Base-by-base conservation (phyloP, 2,113 vertebrate genomes). In the Todiramphus chloris region DNA sequence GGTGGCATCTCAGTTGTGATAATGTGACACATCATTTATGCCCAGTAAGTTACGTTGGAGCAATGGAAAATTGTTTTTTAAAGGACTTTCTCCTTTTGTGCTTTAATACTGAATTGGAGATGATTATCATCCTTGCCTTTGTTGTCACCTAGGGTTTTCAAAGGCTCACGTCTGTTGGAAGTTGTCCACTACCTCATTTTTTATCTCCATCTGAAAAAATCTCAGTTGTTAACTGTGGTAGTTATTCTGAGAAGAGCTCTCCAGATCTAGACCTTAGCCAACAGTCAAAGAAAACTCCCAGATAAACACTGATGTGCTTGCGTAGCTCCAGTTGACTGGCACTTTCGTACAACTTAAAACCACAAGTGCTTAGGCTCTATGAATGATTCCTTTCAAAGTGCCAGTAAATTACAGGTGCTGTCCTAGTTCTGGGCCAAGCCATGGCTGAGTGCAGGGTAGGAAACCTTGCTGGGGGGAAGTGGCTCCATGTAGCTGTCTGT, bases 1-100 rank as follows among this genome's bases (percentile, higher is more conserved):
- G 98, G 97, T 98, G 79, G 53, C 37, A 43, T 60, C 24, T 70
- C 35, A 44, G 72, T n/a, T 78, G 66, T 64, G 21, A 59, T 51
- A 59, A 84, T 24, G n/a, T 59, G 33, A 60, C 24, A 56, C 17
- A 16, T 2, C 55, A 28, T 56, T 78, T 77, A 83, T 87, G 24
- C 18, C 20, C 33, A 19, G 21, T 60, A 55, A 48, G 25, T 73
- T 63, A 33, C 0, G 1, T 10, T 73, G 75, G 43, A 55, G 73
- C 50, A 33, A 56, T 51, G 28, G 70, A 50, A 67, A 74, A 31
- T 10, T 1, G 1, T 50, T 51, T 50, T 43, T 68, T 43, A 46
- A 79, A 37, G 23, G 20, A 91, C 20, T 24, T 24, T 4, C 28
- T 48, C n/a, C 25, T 67, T 86, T 63, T 56, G 41, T 74, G 23